Evolutionary conservation across 1,140 invertebrate genomes (phyloP).

Genomic region (Phthorimaea operculella): DNA sequence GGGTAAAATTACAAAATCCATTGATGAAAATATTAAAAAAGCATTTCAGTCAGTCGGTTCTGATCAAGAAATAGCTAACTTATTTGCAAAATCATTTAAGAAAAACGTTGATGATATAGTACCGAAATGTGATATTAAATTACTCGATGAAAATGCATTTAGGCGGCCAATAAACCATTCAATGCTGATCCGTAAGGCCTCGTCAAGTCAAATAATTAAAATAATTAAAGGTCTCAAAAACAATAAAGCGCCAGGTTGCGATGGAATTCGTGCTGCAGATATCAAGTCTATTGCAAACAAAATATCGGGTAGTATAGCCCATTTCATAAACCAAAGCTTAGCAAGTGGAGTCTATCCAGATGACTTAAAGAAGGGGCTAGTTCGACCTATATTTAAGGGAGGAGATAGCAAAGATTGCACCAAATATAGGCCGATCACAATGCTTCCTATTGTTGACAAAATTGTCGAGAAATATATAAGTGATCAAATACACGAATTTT

Average conservation of each 20-base stretch:
- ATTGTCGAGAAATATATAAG: background rate
- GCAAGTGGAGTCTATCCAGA: background rate
- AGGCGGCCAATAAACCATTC: background rate
- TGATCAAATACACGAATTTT: background rate
- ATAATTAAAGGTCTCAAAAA: slow-evolving; percentile 8
- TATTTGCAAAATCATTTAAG: slow-evolving; percentile 4
- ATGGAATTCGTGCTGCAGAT: background rate
- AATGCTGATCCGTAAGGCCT: background rate
- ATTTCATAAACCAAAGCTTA: background rate
- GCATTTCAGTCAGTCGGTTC: background rate
- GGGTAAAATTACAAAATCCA: slow-evolving; percentile 1
- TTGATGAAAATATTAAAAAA: background rate
- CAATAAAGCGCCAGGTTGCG: slow-evolving; percentile 4
- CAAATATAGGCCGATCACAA: background rate
- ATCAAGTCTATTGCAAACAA: slow-evolving; percentile 1
- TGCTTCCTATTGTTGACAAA: slow-evolving; percentile 3
- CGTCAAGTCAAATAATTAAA: slow-evolving; percentile 4
- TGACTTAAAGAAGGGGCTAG: background rate
- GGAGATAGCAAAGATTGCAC: background rate
- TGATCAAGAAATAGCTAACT: slow-evolving; percentile 2
- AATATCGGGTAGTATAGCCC: slow-evolving; percentile 2
- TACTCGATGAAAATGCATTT: background rate
- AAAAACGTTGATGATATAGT: slow-evolving; percentile 1
- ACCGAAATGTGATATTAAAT: slow-evolving; percentile 2
- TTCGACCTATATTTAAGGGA: background rate